Base-by-base conservation (phyloP, 2,113 vertebrate species). In the Cyprinodon brontotheroides region DNA sequence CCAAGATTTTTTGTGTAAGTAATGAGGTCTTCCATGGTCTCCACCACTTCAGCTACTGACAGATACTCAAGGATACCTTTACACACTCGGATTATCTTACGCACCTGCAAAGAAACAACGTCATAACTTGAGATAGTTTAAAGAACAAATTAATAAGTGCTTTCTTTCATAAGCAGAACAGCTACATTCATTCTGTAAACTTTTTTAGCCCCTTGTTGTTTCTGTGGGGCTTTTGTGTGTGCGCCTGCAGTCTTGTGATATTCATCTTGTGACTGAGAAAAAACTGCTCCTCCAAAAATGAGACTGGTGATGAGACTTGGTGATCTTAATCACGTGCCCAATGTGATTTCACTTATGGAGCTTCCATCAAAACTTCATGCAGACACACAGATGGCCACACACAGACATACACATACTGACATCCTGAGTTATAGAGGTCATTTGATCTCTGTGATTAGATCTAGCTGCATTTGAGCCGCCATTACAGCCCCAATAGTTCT, bases 1-100 rank as follows among this genome's bases (percentile, higher is more conserved):
- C 98, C 97, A 72, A 99, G 94, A 89, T 99, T 99, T 93, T 99
- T 99, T 20, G 98, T 99, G 81, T 99, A 99, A 17, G 98, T 99
- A 90, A 99, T 96, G 92, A 99, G 94, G 90, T 99, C 98, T 92
- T 99, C 98, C 97, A 99, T 99, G 53, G 95, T 98, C 89, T 99
- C 98, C 80, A 99, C 98, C 77, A 99, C 97, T 81, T 98, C 97
- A 0, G 98, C 97, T 81, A 99, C 98, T 4, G 98, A 95, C 89
- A 99, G 94, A 87, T 99, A 99, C 91, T 99, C 98, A 85, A 99
- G 89, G 91, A 99, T 99, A 60, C 98, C 98, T 94, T 98, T 99
- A 94, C 97, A 99, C 83, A 99, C 98, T 65, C 98, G 94, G 84
- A 99, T 98, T 73, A 99, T 99, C 93, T 96, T 99, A 78, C 97